These are phyloP conservation scores for Eupsilia transversa DNA, from an alignment of 2,888 invertebrate species.

Conservation along the genomic window DNA sequence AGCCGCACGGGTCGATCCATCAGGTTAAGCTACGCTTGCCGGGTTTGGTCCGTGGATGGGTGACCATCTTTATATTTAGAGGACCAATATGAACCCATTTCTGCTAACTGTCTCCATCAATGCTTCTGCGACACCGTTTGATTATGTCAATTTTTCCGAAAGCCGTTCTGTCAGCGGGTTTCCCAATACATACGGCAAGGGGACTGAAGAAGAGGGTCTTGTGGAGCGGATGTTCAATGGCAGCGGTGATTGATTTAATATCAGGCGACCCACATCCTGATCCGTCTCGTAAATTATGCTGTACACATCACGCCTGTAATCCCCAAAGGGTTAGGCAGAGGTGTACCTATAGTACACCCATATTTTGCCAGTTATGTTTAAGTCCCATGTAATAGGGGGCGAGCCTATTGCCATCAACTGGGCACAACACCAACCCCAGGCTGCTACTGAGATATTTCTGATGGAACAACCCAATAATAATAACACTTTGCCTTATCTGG, in stretches of 20 bases:
- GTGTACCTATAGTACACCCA: neutral
- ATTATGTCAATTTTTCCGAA: neutral
- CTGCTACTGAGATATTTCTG: neutral
- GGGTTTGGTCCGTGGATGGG: too few relatives aligned
- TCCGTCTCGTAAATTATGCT: neutral
- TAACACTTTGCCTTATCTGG: neutral
- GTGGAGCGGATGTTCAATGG: constrained; percentile 9
- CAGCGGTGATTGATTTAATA: constrained; percentile 10
- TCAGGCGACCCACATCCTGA: constrained; percentile 11
- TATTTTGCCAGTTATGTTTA: neutral
- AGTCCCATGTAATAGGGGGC: neutral
- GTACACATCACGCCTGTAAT: neutral
- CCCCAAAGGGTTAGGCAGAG: neutral
- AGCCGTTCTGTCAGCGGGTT: neutral
- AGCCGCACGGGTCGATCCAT: too few relatives aligned
- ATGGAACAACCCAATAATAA: neutral
- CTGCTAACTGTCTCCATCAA: neutral
- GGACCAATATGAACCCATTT: too few relatives aligned
- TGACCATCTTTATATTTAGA: too few relatives aligned
- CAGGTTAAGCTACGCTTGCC: too few relatives aligned
- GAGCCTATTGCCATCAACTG: neutral
- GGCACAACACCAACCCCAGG: neutral
- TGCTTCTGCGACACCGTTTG: neutral
- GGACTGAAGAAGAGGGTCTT: constrained; percentile 7
- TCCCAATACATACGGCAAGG: neutral